These are phyloP conservation scores for Rhagophthalmus giganteus DNA, from an alignment of 2,888 invertebrate species.

Conservation along the genomic window DNA sequence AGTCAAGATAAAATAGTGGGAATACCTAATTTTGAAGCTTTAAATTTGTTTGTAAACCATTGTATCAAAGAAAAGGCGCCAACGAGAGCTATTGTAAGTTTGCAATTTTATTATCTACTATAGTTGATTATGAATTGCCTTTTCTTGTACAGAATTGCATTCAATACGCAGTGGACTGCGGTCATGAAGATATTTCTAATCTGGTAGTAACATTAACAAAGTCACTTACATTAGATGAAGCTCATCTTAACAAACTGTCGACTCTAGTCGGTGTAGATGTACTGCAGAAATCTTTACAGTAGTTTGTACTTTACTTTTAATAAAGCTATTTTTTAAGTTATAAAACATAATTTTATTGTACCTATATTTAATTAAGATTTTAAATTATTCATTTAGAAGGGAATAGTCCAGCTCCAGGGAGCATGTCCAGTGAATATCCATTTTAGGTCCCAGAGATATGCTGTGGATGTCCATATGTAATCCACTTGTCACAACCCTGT, in stretches of 20 bases:
- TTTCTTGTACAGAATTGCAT: slow-evolving; percentile 55
- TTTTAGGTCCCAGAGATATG: too few relatives aligned
- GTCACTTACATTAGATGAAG: slow-evolving; percentile 56
- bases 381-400: neutral
- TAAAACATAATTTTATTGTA: neutral
- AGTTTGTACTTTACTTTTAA: neutral
- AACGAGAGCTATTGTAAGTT: slow-evolving; percentile 59
- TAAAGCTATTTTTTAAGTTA: neutral
- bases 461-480: too few relatives aligned
- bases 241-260: slow-evolving; percentile 56
- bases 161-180: slow-evolving; percentile 62
- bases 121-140: slow-evolving; percentile 13
- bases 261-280: slow-evolving; percentile 55
- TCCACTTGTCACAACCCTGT: too few relatives aligned
- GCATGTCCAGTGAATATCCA: neutral
- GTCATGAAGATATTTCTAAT: slow-evolving; percentile 55
- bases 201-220: slow-evolving; percentile 53
- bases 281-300: neutral
- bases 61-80: slow-evolving; percentile 59
- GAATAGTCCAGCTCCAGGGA: neutral
- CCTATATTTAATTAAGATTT: neutral
- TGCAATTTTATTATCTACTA: slow-evolving; percentile 3
- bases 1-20: slow-evolving; percentile 60
- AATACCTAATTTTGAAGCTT: slow-evolving; percentile 57
- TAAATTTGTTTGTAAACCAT: slow-evolving; percentile 60